Base-by-base conservation (phyloP, 2,113 vertebrate species). In the Progne subis region DNA sequence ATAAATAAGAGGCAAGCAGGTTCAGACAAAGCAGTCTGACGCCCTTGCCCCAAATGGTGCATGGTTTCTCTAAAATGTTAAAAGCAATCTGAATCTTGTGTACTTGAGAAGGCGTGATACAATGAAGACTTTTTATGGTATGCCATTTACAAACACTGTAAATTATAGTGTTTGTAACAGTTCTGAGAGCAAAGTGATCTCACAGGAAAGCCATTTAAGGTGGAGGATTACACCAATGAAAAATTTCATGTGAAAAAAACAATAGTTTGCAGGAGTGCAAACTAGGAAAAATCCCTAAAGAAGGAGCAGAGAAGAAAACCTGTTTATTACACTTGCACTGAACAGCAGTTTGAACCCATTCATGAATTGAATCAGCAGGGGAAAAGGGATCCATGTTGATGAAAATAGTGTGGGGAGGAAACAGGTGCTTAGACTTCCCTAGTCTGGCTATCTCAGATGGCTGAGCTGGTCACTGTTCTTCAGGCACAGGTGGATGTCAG, bases 1-100 rank as follows among this genome's bases (percentile, higher is more conserved):
- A 94, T 67, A 94, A 90, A 72, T 74, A 85, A 91, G 32, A 84
- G 44, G 41, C 70, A 92, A 93, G 49, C 49, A 56, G 56, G 60
- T 75, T 93, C 68, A 96, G 90, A 92, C 80, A 93, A 93, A 88
- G 91, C 82, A 92, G 68, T 81, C 94, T 93, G 92, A 67, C 2
- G 0, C 83, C 64, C 72, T 86, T 96, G 47, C 68, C 72, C 67
- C 80, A 94, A 88, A 95, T 90, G 80, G 95, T 53, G 55, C 64
- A 63, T 2, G 5, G 20, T 56, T 90, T 88, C 71, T 70, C 59
- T 77, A 50, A 90, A 82, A 90, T 1, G 1, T 68, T 94, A 56
- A 75, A 95, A 91, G 28, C 52, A 71, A 74, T 83, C 56, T 90
- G 63, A 83, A 75, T 81, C 44, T 55, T 92, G 68, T 37, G 64